These are phyloP conservation scores for Myrmophylax atrothorax DNA, from an alignment of 2,113 vertebrate genomes.

Conservation along the genomic window DNA sequence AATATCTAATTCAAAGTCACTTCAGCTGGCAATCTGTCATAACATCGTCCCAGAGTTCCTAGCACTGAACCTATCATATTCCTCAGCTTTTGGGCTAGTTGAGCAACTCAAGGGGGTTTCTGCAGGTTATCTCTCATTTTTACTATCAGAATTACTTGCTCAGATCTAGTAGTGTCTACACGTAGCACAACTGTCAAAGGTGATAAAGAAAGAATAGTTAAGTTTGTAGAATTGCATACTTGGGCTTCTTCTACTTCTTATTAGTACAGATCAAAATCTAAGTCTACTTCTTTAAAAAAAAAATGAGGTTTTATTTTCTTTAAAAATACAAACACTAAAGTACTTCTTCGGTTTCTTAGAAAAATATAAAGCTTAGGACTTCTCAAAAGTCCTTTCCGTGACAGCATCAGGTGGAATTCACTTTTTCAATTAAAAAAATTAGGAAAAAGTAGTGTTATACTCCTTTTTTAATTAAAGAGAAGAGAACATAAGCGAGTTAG, in stretches of 20 bases:
- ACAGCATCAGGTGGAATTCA: background rate
- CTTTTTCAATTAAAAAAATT: background rate
- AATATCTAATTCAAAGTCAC: background rate
- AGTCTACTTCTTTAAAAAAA: background rate
- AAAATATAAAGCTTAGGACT: background rate
- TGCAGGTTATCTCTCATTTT: background rate
- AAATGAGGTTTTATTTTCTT: background rate
- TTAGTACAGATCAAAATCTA: background rate
- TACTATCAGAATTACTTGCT: background rate
- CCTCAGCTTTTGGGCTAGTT: background rate
- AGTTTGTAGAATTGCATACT: background rate
- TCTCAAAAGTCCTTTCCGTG: background rate
- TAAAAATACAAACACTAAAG: background rate
- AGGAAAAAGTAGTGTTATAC: background rate
- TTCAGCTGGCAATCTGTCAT: background rate
- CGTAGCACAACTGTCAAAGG: background rate
- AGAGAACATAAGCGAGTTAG: background rate
- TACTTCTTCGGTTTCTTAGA: background rate
- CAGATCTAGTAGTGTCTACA: background rate
- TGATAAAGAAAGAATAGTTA: background rate
- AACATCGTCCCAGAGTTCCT: background rate
- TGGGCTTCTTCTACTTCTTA: background rate
- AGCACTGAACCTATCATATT: background rate
- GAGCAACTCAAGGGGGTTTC: background rate
- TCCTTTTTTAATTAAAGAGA: background rate